Evolutionary conservation across 1,140 invertebrate genomes (phyloP).

Genomic region (Drosophila pruinosa): DNA sequence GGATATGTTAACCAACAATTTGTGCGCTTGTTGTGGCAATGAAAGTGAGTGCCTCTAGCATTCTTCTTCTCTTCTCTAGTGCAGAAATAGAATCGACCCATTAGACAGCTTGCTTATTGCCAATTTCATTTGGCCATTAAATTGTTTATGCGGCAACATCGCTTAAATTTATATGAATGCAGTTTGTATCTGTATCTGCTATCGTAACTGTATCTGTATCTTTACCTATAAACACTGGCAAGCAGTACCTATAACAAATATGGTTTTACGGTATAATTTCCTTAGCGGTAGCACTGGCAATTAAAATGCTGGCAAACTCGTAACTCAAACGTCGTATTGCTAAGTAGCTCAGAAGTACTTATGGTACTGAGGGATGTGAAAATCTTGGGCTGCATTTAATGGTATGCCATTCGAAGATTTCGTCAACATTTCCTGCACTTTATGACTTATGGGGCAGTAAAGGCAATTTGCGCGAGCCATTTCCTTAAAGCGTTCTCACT

Average conservation of each 20-base stretch:
- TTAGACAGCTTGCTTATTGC: not conserved
- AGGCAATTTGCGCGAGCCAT: constrained; percentile 9
- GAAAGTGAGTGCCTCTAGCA: not conserved
- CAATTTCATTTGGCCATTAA: constrained; percentile 62
- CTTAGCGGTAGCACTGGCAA: constrained; percentile 48
- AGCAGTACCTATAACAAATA: constrained; percentile 27
- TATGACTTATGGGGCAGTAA: constrained; percentile 58
- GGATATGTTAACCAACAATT: constrained; percentile 16
- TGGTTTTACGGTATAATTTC: constrained; percentile 22
- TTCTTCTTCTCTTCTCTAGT: too few species aligned
- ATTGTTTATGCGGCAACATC: constrained; percentile 61
- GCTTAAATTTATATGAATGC: constrained; percentile 45
- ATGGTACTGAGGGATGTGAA: not conserved
- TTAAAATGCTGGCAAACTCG: constrained; percentile 67
- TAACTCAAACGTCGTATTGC: constrained; percentile 36
- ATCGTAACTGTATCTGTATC: constrained; percentile 15
- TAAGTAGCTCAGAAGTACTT: constrained; percentile 20
- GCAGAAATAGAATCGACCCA: too few species aligned
- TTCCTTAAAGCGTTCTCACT: constrained; percentile 39
- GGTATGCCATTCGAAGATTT: constrained; percentile 38
- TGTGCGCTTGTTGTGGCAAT: too few species aligned
- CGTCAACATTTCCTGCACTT: constrained; percentile 64
- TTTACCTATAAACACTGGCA: not conserved
- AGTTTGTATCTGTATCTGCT: not conserved
- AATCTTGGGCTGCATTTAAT: constrained; percentile 62